Conservation (phyloP, 1,140 invertebrate genomes). For the Eupeodes corollae region DNA sequence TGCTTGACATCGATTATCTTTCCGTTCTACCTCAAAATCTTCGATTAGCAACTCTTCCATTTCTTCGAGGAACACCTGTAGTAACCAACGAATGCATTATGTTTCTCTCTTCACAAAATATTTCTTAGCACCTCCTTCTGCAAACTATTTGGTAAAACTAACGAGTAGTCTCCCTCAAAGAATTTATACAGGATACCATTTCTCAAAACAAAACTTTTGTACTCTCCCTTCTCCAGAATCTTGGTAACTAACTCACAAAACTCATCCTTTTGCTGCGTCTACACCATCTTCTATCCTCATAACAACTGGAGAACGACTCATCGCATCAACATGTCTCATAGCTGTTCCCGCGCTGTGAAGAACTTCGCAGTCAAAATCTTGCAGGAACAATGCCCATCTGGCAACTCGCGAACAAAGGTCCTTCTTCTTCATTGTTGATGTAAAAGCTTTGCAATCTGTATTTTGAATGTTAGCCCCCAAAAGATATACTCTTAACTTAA, state of each 20-base stretch:
- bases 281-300: background rate
- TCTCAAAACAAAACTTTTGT: constrained; percentile 9
- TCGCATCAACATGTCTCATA: constrained; percentile 26
- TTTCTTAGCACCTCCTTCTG: constrained; percentile 21
- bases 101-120: constrained; percentile 29
- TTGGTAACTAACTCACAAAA: background rate
- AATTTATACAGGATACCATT: too few species aligned
- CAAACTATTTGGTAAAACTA: constrained; percentile 24
- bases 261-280: constrained; percentile 9
- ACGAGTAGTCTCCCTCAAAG: constrained; percentile 10
- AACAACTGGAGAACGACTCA: constrained; percentile 15
- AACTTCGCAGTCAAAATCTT: constrained; percentile 16
- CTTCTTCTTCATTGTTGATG: constrained; percentile 11
- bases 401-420: constrained; percentile 13
- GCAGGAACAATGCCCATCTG: constrained; percentile 14
- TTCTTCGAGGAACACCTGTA: too few species aligned
- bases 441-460: background rate
- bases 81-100: too few species aligned
- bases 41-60: too few species aligned
- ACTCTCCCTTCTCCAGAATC: background rate
- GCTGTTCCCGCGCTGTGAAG: constrained; percentile 11
- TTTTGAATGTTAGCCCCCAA: background rate
- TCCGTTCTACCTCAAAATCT: too few species aligned
- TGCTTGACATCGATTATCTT: too few species aligned
- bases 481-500: background rate